Conservation (phyloP, 2,888 invertebrate species). For the Pristionchus arcanus region DNA sequence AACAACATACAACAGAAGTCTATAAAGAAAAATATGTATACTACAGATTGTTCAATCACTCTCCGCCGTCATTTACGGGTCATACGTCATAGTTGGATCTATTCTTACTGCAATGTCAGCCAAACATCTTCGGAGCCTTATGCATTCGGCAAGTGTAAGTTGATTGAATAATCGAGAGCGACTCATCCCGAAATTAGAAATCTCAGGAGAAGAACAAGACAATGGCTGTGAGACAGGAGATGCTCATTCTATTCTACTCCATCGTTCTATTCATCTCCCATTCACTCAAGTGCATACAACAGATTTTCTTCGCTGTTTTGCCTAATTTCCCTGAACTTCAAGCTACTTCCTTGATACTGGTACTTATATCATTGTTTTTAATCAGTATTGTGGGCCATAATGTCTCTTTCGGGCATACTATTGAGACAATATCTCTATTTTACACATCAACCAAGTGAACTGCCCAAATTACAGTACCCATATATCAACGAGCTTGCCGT, state of each 20-base stretch:
- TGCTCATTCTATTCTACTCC: background rate
- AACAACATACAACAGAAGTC: background rate
- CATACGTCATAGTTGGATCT: background rate
- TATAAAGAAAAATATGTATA: background rate
- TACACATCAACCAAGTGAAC: too few relatives aligned
- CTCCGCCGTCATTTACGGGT: background rate
- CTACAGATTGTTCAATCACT: background rate
- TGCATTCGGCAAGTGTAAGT: background rate
- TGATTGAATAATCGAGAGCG: background rate
- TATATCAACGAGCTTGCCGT: conserved; percentile 34
- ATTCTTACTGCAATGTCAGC: background rate
- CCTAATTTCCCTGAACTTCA: background rate
- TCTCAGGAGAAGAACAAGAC: conserved; percentile 7
- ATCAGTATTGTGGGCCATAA: too few relatives aligned
- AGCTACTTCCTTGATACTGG: background rate
- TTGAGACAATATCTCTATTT: too few relatives aligned
- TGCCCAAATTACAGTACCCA: conserved; percentile 50
- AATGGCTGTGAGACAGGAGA: background rate
- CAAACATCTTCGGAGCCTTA: background rate
- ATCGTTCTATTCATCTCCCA: background rate
- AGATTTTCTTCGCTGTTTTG: background rate
- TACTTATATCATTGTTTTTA: background rate
- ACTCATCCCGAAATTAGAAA: background rate
- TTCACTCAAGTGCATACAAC: conserved; percentile 29
- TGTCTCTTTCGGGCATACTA: too few relatives aligned